Evolutionary conservation across 2,797 vertebrate species (phyloP).

Genomic region (Ispidina picta): DNA sequence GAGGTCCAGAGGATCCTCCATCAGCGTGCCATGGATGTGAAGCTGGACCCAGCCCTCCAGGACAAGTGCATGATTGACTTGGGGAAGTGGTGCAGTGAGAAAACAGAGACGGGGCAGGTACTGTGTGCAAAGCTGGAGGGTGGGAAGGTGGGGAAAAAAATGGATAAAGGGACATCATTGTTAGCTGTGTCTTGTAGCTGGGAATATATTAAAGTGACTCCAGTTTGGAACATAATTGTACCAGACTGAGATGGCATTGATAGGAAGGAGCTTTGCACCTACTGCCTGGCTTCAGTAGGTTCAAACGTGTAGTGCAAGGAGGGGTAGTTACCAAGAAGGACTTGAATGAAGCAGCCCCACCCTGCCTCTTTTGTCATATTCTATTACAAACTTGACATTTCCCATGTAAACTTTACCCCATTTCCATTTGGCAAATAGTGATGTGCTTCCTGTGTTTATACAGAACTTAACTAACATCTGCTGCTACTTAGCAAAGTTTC

Average conservation of each 20-base stretch:
- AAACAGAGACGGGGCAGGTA: slow-evolving; percentile 92
- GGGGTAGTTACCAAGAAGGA: not conserved
- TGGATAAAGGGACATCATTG: not conserved
- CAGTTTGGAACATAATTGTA: not conserved
- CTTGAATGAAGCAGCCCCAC: not conserved
- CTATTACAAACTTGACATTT: not conserved
- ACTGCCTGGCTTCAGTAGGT: not conserved
- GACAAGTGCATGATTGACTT: slow-evolving; percentile 93
- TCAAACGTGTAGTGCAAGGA: not conserved
- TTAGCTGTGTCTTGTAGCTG: not conserved
- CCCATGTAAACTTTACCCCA: slow-evolving; percentile 7
- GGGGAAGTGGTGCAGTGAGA: slow-evolving; percentile 98
- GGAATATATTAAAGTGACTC: not conserved
- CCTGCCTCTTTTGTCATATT: not conserved
- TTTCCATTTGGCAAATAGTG: slow-evolving; percentile 13
- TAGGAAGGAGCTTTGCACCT: not conserved
- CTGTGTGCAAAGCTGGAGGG: not conserved
- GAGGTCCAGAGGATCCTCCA: slow-evolving; percentile 96
- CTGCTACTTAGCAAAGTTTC: slow-evolving; percentile 31
- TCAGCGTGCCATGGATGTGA: slow-evolving; percentile 95
- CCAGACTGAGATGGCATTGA: not conserved
- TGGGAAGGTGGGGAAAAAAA: not conserved
- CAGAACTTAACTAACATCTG: slow-evolving; percentile 39
- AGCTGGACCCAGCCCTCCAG: slow-evolving; percentile 93
- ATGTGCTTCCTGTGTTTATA: slow-evolving; percentile 18